These are phyloP conservation scores for Plotosus lineatus DNA, from an alignment of 2,113 vertebrate genomes.

Conservation along the genomic window DNA sequence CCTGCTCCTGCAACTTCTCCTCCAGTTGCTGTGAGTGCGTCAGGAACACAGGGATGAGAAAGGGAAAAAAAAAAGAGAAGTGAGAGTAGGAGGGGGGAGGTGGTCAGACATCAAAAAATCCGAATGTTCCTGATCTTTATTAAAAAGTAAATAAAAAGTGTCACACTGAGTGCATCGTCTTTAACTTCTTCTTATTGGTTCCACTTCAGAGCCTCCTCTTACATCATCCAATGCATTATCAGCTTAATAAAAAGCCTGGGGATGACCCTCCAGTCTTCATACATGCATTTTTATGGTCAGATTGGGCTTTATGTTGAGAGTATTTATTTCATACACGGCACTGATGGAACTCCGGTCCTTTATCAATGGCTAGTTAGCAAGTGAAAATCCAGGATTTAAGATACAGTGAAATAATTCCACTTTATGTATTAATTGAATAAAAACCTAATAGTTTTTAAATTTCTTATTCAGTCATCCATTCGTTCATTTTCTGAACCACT, in stretches of 20 bases:
- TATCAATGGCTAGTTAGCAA: neutral
- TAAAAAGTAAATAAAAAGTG: neutral
- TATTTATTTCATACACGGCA: neutral
- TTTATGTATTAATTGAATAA: neutral
- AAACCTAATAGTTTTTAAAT: no score
- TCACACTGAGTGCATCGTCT: neutral
- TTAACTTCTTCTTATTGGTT: neutral
- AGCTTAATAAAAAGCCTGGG: neutral
- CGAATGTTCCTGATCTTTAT: neutral
- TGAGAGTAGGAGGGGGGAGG: neutral
- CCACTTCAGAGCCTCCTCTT: neutral
- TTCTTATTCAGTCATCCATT: no score
- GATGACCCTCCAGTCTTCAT: neutral
- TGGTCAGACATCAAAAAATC: neutral
- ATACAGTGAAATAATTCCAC: neutral
- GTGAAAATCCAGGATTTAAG: neutral
- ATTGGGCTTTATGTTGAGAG: neutral
- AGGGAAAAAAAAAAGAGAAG: neutral
- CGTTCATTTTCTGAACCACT: no score
- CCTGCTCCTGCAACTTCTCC: slow-evolving; percentile 94
- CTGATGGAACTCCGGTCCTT: neutral
- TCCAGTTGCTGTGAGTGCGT: slow-evolving; percentile 85
- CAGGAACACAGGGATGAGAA: neutral
- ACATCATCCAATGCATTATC: neutral
- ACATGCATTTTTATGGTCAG: neutral